Evolutionary conservation across 2,888 invertebrate genomes (phyloP), one percentile per base, ranked within the genome.

Genomic region (Xanthostigma xanthostigma): DNA sequence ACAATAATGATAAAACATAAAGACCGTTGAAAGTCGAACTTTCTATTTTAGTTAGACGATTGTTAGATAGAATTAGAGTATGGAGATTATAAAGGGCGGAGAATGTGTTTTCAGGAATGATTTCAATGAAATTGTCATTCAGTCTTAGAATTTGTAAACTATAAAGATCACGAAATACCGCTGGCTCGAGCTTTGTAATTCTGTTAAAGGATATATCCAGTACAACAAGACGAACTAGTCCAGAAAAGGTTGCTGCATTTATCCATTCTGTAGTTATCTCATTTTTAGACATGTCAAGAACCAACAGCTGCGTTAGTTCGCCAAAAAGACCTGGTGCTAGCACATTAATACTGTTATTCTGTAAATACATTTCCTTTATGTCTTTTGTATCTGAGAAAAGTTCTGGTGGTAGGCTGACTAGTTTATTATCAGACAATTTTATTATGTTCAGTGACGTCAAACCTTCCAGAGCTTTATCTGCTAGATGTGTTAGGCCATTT

Each of bases 221-320:
- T 54, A 84, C 82, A 33, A 85, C 80, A 11, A 90, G 72, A 50
- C 86, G 73, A 57, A 84, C 78, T 39, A 89, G 70, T 56, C 86
- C 85, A 44, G 79, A 73, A 64, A 89, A 88, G 10, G 87, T 87
- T 2, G 81, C 83, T 17, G 85, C 77, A 62, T 84, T 85, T 53
- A 86, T 82, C 86, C 85, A 86, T 61, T 86, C 87, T 44, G 84
- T 79, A 3, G 84, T 83, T 52, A 90, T 69, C 65, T 86, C 84
- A 63, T 88, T 88, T 56, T 78, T 78, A 34, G 85, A 84, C 58
- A 88, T 67, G 66, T 88, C 86, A 52, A 88, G 68, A 52, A 86
- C 81, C 45, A 85, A 67, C 45, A 90, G 71, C 65, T 86, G 83
- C 47, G 78, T 74, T 49, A 88, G 69, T 58, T 84, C 84, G 59